Evolutionary conservation across 1,140 invertebrate species (phyloP), one percentile per base, ranked within the genome.

Genomic region (Drosophila ambigua): DNA sequence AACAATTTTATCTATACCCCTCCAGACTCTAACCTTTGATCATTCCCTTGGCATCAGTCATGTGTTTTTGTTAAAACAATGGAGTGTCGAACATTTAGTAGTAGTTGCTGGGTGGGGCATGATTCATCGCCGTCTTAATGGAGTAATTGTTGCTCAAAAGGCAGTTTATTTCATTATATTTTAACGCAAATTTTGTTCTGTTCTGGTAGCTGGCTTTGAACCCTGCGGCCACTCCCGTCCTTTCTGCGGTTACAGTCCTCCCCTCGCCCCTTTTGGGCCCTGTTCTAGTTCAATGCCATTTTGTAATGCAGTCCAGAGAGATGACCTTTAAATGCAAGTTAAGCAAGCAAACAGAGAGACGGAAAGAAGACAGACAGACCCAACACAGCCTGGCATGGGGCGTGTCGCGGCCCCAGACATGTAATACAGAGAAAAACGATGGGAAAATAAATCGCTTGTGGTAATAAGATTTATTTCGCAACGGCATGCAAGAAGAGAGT

Each of bases 281-380:
- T 52, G 66, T 79, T 79, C 72, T 75, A 79, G 80, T 83, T 83
- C 79, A 82, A 59, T 82, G 79, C 75, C 64, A 64, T 66, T 75
- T 39, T n/a, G 48, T 24, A 64, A 41, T 75, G 51, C 52, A 83
- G 43, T 53, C 57, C 45, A 46, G 26, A 75, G 61, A 66, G 80
- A 84, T 79, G 80, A 84, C 80, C 80, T 84, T 79, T 84, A 84
- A 84, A 84, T 85, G 81, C 81, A 84, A 79, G 76, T 77, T 72
- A 68, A 79, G 54, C 64, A 53, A 58, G 60, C 57, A 49, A 48
- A 69, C 39, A 65, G 51, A 26, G 35, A 67, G 43, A 51, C 69
- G 64, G 5, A 44, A 46, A 39, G 4, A 49, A 45, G 44, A 43
- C 15, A 16, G 46, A 20, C 26, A 9, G 57, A 20, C 43, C 23